phyloP scores from a whole-genome alignment of 2,113 vertebrate species.

The Maccullochella peelii region DNA sequence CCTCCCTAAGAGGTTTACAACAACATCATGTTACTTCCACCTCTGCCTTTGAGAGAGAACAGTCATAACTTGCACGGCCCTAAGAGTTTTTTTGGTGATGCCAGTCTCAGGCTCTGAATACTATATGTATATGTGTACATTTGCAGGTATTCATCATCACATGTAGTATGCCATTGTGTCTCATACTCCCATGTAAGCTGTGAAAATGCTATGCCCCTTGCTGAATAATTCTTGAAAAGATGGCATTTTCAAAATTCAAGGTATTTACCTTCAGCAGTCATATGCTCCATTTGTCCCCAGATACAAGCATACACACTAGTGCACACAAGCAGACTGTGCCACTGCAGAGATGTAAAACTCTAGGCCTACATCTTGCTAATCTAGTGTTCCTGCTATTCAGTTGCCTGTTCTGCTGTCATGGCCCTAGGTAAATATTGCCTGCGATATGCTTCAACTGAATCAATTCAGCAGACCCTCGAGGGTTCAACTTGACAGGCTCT shows the following conservation, averaged over 20 bases:
- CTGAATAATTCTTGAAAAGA: not conserved
- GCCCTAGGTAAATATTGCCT: conserved; percentile 45
- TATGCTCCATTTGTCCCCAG: conserved; percentile 5
- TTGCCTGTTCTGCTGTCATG: conserved; percentile 45
- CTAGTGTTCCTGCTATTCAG: conserved; percentile 18
- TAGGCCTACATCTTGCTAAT: conserved; percentile 24
- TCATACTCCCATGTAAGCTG: not conserved
- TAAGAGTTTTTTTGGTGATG: not conserved
- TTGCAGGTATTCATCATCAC: not conserved
- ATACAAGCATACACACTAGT: conserved; percentile 10
- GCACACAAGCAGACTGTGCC: conserved; percentile 6
- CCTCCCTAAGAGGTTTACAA: not conserved
- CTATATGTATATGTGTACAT: not conserved
- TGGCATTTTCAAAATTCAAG: conserved; percentile 26
- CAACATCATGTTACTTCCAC: not conserved
- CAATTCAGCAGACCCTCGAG: conserved; percentile 25
- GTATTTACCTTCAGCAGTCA: conserved; percentile 15
- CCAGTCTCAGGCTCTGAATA: not conserved
- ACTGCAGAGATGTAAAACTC: not conserved
- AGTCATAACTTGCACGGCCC: not conserved
- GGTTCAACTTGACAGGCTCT: conserved; percentile 43
- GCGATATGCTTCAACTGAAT: conserved; percentile 35
- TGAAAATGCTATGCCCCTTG: conserved; percentile 10
- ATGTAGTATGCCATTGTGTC: not conserved
- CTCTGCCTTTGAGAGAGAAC: not conserved